Evolutionary conservation across 2,888 invertebrate species (phyloP), one percentile per base, ranked within the genome.

Genomic region (Phalera bucephala): DNA sequence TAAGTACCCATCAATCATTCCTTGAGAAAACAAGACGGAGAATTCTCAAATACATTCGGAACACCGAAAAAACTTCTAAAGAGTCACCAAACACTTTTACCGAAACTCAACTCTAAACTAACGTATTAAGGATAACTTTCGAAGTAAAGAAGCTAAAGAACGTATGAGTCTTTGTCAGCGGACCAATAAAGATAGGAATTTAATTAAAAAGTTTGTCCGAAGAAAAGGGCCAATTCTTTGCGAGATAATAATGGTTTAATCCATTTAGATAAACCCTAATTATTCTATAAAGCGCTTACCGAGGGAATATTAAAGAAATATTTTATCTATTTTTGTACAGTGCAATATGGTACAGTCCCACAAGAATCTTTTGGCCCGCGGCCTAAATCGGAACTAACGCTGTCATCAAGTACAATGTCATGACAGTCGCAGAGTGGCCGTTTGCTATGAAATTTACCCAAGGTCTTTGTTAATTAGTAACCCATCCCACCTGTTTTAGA

Each of bases 1-100:
- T 27, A 14, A 27, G 27, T 14, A 27, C 11, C 27, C 27, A 27
- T 27, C 27, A 27, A 14, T 27, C 27, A 27, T 27, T 27, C n/a
- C 9, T 14, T 14, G n/a, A 27, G 9, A 27, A 14, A 27, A 27
- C 14, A 14, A 14, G 3, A 12, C 14, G 14, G 14, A 8, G 26
- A 26, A 13, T 26, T n/a, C 23, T 6, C 23, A 7, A 25, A 12
- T 25, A 25, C 25, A 12, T 25, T 25, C 12, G 12, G 8, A 10
- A n/a, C 17, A 17, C 6, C 3, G 12, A 12, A 2, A 25, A 2
- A 25, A 6, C 10, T 11, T 3, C 25, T 8, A 8, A 25, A 12
- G 23, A 12, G 11, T 23, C 11, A 1, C 5, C 3, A 25, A 25
- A 25, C 6, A 25, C 25, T 12, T 25, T 25, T 12, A 8, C 12